These are phyloP conservation scores for Anthopleura sola DNA, from an alignment of 64 coral and sea anemone genomes.

Conservation along the genomic window DNA sequence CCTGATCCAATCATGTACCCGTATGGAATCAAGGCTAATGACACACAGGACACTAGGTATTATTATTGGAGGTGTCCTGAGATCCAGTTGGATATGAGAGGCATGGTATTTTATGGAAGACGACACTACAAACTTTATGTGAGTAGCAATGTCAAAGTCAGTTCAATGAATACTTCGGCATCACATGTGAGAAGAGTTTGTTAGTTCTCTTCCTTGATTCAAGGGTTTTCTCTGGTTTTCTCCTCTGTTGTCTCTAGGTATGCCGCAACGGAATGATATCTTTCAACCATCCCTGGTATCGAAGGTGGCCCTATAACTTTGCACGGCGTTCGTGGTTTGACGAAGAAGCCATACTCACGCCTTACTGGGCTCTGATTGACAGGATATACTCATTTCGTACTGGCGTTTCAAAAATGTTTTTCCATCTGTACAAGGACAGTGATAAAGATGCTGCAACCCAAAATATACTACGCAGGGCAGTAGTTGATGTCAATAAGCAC, in stretches of 20 bases:
- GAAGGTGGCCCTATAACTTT: conserved; percentile 22
- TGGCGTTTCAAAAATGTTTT: background rate
- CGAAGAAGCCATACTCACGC: background rate
- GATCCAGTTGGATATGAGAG: background rate
- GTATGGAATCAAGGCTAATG: background rate
- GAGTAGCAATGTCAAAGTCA: background rate
- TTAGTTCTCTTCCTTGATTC: no score
- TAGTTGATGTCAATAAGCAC: background rate
- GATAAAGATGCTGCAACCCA: background rate
- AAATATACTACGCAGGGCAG: background rate
- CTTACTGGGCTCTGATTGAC: conserved; percentile 16
- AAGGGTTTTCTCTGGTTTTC: no score
- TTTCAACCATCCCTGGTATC: background rate
- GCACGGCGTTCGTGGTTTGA: background rate
- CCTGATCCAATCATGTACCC: background rate
- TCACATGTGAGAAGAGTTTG: no score
- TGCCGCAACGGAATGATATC: conserved; percentile 22
- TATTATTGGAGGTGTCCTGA: background rate
- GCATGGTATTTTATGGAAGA: background rate
- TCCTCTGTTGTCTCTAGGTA: background rate
- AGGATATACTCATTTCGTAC: background rate
- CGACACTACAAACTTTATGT: conserved; percentile 6
- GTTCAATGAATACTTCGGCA: no score
- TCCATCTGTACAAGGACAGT: conserved; percentile 10
- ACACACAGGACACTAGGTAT: background rate